These are phyloP conservation scores for zebrafish (Danio rerio) DNA, from an alignment of 2,113 vertebrate species.

Conservation along the genomic window DNA sequence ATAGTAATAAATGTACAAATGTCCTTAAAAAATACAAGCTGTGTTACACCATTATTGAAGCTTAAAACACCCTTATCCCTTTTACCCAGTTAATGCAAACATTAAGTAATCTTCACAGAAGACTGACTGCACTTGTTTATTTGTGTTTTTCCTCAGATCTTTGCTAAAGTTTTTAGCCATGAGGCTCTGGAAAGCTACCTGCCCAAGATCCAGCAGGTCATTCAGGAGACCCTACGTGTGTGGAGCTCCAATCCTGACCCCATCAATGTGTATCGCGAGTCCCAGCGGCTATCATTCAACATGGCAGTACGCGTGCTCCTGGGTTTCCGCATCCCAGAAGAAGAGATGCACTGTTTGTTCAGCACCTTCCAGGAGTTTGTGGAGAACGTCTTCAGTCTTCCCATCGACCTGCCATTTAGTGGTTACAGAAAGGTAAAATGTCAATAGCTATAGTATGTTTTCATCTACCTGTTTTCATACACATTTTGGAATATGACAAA, in stretches of 20 bases:
- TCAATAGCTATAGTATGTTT: background rate
- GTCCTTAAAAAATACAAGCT: too few species aligned
- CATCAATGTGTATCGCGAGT: constrained; percentile 95
- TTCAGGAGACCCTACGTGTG: constrained; percentile 91
- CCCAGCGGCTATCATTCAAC: constrained; percentile 93
- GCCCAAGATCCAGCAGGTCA: constrained; percentile 95
- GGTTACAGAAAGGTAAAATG: constrained; percentile 90
- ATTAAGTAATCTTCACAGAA: background rate
- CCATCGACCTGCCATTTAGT: constrained; percentile 93
- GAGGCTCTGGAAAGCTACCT: constrained; percentile 95
- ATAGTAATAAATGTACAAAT: too few species aligned
- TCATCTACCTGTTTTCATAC: background rate
- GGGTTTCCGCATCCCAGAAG: constrained; percentile 91
- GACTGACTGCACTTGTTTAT: background rate
- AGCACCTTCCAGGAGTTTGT: constrained; percentile 95
- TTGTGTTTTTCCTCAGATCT: constrained; percentile 76
- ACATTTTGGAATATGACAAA: too few species aligned
- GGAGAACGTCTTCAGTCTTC: constrained; percentile 96
- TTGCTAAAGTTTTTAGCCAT: constrained; percentile 97
- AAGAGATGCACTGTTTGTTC: constrained; percentile 89
- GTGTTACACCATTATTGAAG: too few species aligned
- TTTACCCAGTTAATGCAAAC: too few species aligned
- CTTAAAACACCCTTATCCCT: too few species aligned
- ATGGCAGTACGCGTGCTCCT: constrained; percentile 95
- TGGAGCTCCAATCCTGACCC: constrained; percentile 93